These are phyloP conservation scores for Oscheius sp. DNA, from an alignment of 1,140 invertebrate genomes.

Conservation along the genomic window DNA sequence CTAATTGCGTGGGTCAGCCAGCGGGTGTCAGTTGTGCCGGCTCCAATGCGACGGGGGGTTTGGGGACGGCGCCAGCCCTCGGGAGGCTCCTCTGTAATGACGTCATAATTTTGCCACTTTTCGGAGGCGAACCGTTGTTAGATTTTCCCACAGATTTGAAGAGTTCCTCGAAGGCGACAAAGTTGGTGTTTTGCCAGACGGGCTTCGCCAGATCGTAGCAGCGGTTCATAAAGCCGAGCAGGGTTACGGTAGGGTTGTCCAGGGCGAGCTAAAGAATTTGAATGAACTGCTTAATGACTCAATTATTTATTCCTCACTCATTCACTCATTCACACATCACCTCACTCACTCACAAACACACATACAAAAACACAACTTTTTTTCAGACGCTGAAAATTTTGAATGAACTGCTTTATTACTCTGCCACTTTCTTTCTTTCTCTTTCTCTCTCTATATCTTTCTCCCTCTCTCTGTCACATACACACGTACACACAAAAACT, in stretches of 20 bases:
- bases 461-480: no score
- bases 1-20: constrained; percentile 47
- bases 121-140: background rate
- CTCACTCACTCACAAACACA: no score
- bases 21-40: constrained; percentile 40
- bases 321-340: no score
- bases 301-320: no score
- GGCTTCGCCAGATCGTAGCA: constrained; percentile 42
- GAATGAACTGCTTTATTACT: no score
- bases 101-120: background rate
- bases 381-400: no score
- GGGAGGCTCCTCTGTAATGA: constrained; percentile 38
- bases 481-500: no score
- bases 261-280: constrained; percentile 37
- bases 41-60: constrained; percentile 46
- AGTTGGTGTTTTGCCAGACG: constrained; percentile 58
- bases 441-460: no score
- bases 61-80: constrained; percentile 53
- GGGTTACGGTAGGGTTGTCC: constrained; percentile 52
- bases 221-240: constrained; percentile 49
- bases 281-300: no score
- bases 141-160: constrained; percentile 42
- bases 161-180: constrained; percentile 54
- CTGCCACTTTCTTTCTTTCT: no score
- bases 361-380: no score